Base-by-base conservation (phyloP, 35 echinoderm and acorn worm species). In the Anneissia japonica region DNA sequence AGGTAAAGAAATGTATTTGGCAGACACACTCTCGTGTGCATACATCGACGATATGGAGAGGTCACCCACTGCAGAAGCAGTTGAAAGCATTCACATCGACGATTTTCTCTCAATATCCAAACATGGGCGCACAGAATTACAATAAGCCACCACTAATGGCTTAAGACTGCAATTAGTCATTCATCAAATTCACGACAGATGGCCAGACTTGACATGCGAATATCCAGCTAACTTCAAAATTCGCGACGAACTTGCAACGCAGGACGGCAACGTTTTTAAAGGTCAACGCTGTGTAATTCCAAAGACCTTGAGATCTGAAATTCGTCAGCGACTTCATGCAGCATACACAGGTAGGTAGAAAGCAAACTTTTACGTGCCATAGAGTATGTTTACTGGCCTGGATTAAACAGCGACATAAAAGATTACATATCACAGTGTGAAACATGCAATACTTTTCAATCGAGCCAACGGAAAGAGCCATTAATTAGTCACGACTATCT, bases 381-480 rank as follows among this genome's bases (percentile, higher is more conserved):
- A 78, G 76, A 86, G n/a, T n/a, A n/a, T n/a, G n/a, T n/a, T n/a
- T n/a, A n/a, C n/a, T n/a, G n/a, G n/a, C n/a, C n/a, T n/a, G n/a
- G n/a, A n/a, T n/a, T n/a, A n/a, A n/a, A n/a, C n/a, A n/a, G n/a
- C n/a, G n/a, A n/a, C n/a, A n/a, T n/a, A n/a, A n/a, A n/a, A n/a
- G n/a, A n/a, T n/a, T n/a, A n/a, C 46, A 56, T 56, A 56, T 11
- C 76, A 83, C 77, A 79, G 0, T 90, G 88, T 79, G 74, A 84
- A 35, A 82, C 36, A 10, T 83, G 83, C 45, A 86, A 94, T 40
- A 29, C 19, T 40, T 82, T 33, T 29, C 76, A 46, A 2, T 79
- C 26, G 30, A n/a, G 36, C 7, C 88, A 90, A 33, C 77, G 37
- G 31, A 94, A 94, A 84, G 84, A 94, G 38, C 84, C 84, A 0